These are phyloP conservation scores for Beris morrisii DNA, from an alignment of 2,888 invertebrate species.

Conservation along the genomic window DNA sequence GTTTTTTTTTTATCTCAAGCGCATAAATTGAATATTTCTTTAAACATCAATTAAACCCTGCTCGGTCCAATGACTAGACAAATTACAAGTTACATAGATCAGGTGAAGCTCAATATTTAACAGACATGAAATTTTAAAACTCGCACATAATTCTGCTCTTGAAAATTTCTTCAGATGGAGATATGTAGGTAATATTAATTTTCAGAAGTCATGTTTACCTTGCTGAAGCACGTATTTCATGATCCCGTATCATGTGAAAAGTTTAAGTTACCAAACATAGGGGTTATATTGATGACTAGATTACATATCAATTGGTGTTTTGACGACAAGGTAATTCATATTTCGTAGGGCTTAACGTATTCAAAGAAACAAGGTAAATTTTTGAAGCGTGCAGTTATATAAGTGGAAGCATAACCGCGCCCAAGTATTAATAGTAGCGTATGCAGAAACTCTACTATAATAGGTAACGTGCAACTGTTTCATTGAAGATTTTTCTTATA, in stretches of 20 bases:
- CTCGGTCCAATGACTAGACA: conserved; percentile 28
- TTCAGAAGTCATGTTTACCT: conserved; percentile 32
- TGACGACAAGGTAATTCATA: neutral
- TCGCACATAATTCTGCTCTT: conserved; percentile 22
- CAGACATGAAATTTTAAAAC: conserved; percentile 11
- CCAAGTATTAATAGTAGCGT: no score
- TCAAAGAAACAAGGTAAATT: no score
- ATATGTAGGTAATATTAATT: conserved; percentile 29
- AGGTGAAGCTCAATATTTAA: conserved; percentile 3
- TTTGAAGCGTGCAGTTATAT: no score
- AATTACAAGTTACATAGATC: conserved; percentile 24
- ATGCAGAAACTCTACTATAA: no score
- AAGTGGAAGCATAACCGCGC: no score
- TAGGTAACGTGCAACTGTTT: no score
- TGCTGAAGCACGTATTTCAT: conserved; percentile 27
- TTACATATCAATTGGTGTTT: conserved; percentile 27
- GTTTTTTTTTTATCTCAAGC: conserved; percentile 11
- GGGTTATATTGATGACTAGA: conserved; percentile 32
- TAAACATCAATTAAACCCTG: conserved; percentile 33
- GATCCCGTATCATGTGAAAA: conserved; percentile 24
- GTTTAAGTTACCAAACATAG: conserved; percentile 26
- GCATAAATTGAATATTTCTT: conserved; percentile 34
- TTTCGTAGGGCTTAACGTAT: no score
- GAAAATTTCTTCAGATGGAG: conserved; percentile 22
- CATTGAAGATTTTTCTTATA: no score